Base-by-base conservation (phyloP, 2,113 vertebrate genomes). In the Seriola dumerili region DNA sequence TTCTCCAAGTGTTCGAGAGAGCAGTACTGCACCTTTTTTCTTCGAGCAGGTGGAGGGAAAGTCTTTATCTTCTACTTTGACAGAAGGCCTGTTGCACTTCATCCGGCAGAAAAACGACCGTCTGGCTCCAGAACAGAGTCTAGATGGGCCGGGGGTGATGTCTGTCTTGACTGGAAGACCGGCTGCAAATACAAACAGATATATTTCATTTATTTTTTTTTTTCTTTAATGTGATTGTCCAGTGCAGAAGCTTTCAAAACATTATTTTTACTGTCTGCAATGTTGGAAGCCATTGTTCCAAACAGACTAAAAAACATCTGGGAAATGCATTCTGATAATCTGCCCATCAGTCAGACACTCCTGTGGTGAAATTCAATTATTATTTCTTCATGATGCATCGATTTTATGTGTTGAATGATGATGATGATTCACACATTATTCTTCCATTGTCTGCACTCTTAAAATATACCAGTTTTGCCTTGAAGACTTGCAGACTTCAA, bases 71-170 rank as follows among this genome's bases (percentile, higher is more conserved):
- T 99, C 98, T 54, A 97, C 95, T 93, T 99, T 99, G 73, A 99
- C 97, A 0, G 97, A 97, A n/a, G 97, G 97, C 57, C 97, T 96
- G 91, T 99, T 99, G 91, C 98, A 99, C 92, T 99, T 99, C 98
- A 99, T 99, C 90, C 98, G 95, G 95, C 98, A 99, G 96, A 99
- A 99, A 92, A 99, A 99, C 29, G 98, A 99, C 54, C 98, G 96
- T 0, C 98, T 93, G 32, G 98, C 98, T 76, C 98, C 98, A 3
- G 98, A 99, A 80, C 98, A 99, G 13, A 99, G 95, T 46, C 98
- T 89, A 29, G 98, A 98, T 1, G 98, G 98, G 64, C 98, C 97
- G 0, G 97, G 98, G 17, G 97, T 96, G 93, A 99, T 97, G 94
- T 99, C 98, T 0, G 98, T 99, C 94, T 99, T 99, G 83, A 99